Evolutionary conservation across 2,888 invertebrate genomes (phyloP).

Genomic region (Caenorhabditis parvicauda): DNA sequence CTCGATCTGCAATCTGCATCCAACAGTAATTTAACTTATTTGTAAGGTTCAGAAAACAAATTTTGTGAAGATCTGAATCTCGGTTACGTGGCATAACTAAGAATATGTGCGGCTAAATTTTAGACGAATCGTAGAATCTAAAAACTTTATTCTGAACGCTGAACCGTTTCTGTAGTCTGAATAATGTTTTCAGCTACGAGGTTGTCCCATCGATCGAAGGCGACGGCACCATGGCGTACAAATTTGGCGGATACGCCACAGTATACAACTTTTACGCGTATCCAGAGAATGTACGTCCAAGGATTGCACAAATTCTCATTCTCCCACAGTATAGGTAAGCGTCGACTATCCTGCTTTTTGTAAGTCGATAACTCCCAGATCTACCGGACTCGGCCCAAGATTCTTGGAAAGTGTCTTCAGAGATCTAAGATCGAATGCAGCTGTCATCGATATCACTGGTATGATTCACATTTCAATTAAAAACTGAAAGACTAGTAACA

Average conservation of each 20-base stretch:
- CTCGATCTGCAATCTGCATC: too few relatives aligned
- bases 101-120: too few relatives aligned
- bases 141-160: too few relatives aligned
- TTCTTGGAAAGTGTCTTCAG: constrained; percentile 73
- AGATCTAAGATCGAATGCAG: constrained; percentile 67
- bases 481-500: background rate
- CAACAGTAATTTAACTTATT: too few relatives aligned
- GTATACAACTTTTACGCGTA: constrained; percentile 80
- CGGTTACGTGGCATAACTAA: too few relatives aligned
- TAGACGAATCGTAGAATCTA: too few relatives aligned
- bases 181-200: constrained; percentile 24
- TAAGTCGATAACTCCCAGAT: constrained; percentile 1
- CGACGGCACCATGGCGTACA: constrained; percentile 68
- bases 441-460: constrained; percentile 76
- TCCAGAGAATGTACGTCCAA: constrained; percentile 80
- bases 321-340: constrained; percentile 43
- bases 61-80: too few relatives aligned
- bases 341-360: background rate
- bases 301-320: constrained; percentile 70
- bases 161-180: too few relatives aligned
- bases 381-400: constrained; percentile 77
- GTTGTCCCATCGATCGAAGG: constrained; percentile 17
- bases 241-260: constrained; percentile 78
- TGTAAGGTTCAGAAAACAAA: too few relatives aligned
- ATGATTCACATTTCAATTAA: background rate